A percentile compares a stretch with the other conserved stretches of the same genome.
Evolutionary conservation across 2,797 vertebrate species (phyloP).

Genomic region (Sphenopsis melanotis): DNA sequence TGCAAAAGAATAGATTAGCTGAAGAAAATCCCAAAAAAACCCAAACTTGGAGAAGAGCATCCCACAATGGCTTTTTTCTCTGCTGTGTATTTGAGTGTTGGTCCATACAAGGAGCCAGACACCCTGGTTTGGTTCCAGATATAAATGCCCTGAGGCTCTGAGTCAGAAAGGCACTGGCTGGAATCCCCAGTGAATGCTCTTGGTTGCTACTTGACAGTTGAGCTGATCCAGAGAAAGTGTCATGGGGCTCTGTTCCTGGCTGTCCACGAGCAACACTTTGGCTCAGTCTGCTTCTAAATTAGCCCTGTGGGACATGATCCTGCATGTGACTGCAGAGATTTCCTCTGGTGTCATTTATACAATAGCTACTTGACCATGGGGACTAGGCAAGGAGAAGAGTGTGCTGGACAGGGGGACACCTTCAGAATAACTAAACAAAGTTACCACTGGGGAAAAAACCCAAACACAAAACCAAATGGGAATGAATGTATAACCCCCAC

Average conservation of each 20-base stretch:
- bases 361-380: not conserved
- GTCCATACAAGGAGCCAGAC: not conserved
- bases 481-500: not conserved
- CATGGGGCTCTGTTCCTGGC: not conserved
- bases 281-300: not conserved
- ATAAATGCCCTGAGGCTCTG: not conserved
- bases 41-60: not conserved
- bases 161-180: not conserved
- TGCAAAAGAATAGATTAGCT: not conserved
- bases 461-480: not conserved
- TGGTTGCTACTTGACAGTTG: not conserved
- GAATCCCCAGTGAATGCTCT: not conserved
- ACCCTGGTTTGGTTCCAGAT: not conserved
- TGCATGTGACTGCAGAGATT: not conserved
- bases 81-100: not conserved
- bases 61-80: not conserved
- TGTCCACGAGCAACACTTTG: not conserved
- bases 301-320: not conserved
- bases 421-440: not conserved
- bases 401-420: not conserved
- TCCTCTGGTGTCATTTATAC: not conserved
- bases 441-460: not conserved
- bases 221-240: not conserved
- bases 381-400: not conserved
- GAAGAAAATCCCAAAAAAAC: not conserved